phyloP scores from a whole-genome alignment of 2,888 invertebrate species.

The Pristionchus maxplancki region DNA sequence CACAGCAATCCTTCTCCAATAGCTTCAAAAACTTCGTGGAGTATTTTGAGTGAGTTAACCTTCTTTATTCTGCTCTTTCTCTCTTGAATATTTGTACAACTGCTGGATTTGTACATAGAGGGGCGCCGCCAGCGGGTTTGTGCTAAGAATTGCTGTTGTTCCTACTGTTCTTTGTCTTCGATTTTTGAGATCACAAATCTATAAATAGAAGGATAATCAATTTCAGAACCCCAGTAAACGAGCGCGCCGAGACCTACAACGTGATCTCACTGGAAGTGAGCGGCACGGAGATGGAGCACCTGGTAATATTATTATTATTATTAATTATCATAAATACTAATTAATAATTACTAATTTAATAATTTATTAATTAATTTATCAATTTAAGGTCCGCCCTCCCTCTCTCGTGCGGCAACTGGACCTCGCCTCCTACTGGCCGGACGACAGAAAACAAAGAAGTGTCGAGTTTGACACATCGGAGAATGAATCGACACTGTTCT shows the following conservation, averaged over 20 bases:
- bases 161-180: no score
- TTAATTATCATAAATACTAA: neutral
- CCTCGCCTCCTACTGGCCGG: conserved; percentile 93
- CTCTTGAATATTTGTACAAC: neutral
- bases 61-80: neutral
- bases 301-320: conserved; percentile 53
- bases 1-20: conserved; percentile 88
- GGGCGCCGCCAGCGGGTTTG: no score
- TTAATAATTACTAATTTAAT: no score
- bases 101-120: no score
- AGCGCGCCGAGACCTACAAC: conserved; percentile 83
- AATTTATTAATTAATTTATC: no score
- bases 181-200: no score
- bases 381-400: conserved; percentile 94
- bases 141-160: no score
- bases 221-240: conserved; percentile 55
- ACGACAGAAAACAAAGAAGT: conserved; percentile 79
- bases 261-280: conserved; percentile 98
- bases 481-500: neutral
- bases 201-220: neutral
- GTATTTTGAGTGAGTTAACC: conserved; percentile 88
- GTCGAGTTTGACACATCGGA: conserved; percentile 88
- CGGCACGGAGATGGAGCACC: conserved; percentile 53
- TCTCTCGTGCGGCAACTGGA: conserved; percentile 89
- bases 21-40: conserved; percentile 95